A percentile compares a stretch with the other conserved stretches of the same genome.
Conservation (phyloP, 2,113 vertebrate species). For the Channa argus region DNA sequence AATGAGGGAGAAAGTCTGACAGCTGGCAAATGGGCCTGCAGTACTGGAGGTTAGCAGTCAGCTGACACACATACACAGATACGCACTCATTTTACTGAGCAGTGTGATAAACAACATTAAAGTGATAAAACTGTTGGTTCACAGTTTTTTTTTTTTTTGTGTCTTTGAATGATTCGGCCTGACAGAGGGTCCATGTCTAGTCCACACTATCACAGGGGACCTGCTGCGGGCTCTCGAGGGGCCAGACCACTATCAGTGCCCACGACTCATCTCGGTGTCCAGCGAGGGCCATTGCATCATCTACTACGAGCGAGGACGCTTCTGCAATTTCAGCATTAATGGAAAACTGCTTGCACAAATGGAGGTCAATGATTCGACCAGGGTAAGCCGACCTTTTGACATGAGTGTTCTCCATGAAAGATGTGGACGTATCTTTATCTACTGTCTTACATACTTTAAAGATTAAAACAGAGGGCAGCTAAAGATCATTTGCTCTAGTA, state of each 20-base stretch:
- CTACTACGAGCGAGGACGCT: constrained; percentile 93
- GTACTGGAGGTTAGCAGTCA: constrained; percentile 4
- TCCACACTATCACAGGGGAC: constrained; percentile 98
- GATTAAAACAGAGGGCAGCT: no score
- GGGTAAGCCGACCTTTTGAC: constrained; percentile 80
- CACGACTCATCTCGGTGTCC: constrained; percentile 95
- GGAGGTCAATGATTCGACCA: constrained; percentile 94
- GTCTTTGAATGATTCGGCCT: constrained; percentile 4
- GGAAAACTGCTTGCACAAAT: constrained; percentile 96
- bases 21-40: not conserved
- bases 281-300: constrained; percentile 98
- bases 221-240: constrained; percentile 95
- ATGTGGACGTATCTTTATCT: not conserved
- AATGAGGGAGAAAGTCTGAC: not conserved
- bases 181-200: constrained; percentile 96
- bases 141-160: no score
- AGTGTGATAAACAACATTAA: not conserved
- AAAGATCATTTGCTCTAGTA: no score
- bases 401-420: not conserved
- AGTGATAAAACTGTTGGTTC: no score
- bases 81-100: not conserved
- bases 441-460: not conserved
- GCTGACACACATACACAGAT: not conserved
- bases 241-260: constrained; percentile 90
- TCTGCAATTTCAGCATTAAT: constrained; percentile 99